Evolutionary conservation across 1,140 invertebrate genomes (phyloP).

Genomic region (Brevipalpus yothersi): DNA sequence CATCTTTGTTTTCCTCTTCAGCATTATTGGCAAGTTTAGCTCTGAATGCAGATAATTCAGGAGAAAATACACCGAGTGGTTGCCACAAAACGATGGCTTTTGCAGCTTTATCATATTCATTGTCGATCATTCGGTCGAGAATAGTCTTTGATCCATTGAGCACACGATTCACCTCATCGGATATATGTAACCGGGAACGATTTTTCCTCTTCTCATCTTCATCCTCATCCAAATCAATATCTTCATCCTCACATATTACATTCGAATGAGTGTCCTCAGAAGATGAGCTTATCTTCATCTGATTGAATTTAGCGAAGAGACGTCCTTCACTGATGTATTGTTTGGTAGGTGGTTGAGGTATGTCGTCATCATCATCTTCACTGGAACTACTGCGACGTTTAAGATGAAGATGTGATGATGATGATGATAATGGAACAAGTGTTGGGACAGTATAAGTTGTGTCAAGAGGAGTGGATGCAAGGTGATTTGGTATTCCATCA

Average conservation of each 20-base stretch:
- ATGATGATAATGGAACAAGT: too few species aligned
- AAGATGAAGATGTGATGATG: constrained; percentile 4
- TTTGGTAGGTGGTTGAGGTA: constrained; percentile 4
- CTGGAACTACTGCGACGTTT: constrained; percentile 7
- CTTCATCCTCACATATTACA: background rate
- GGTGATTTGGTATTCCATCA: too few species aligned
- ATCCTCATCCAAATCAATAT: background rate
- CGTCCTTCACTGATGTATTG: constrained; percentile 12
- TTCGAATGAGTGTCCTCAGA: too few species aligned
- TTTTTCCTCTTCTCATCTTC: background rate
- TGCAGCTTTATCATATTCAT: constrained; percentile 8
- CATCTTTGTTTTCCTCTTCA: too few species aligned
- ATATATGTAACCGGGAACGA: background rate
- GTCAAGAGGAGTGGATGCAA: too few species aligned
- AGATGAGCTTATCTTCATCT: constrained; percentile 1
- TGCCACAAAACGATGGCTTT: constrained; percentile 14
- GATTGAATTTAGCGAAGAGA: constrained; percentile 10
- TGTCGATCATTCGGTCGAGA: constrained; percentile 1
- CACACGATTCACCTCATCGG: constrained; percentile 1
- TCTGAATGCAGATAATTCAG: background rate
- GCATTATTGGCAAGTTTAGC: too few species aligned
- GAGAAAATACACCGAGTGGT: background rate
- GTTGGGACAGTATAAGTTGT: background rate
- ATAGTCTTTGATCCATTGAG: background rate
- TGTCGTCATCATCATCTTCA: constrained; percentile 1